These are phyloP conservation scores for Drosophila sulfurigaster DNA, from an alignment of 1,140 invertebrate genomes.

Conservation along the genomic window DNA sequence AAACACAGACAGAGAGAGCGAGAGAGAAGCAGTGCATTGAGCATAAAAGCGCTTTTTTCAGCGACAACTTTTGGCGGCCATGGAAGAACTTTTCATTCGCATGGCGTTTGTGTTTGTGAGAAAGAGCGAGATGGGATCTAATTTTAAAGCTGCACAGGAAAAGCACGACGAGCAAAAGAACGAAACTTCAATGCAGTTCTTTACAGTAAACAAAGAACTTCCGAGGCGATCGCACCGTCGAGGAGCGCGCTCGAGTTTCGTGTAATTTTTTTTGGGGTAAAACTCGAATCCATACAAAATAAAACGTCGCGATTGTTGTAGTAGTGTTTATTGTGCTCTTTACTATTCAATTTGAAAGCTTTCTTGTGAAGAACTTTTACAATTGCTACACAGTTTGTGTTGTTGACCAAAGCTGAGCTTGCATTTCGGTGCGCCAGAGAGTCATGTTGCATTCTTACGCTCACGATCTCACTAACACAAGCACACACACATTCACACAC, in stretches of 20 bases:
- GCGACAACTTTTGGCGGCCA: constrained; percentile 40
- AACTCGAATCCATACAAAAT: neutral
- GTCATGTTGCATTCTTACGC: constrained; percentile 15
- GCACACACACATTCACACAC: neutral
- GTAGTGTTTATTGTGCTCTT: constrained; percentile 1
- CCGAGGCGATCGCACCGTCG: constrained; percentile 67
- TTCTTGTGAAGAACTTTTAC: constrained; percentile 19
- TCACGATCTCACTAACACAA: neutral
- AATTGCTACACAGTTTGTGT: constrained; percentile 28
- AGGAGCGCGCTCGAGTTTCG: neutral
- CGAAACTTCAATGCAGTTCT: constrained; percentile 69
- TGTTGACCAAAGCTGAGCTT: constrained; percentile 47
- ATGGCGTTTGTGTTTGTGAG: constrained; percentile 33
- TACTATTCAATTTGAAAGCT: constrained; percentile 22
- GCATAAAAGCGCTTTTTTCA: constrained; percentile 63
- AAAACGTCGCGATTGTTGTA: constrained; percentile 1
- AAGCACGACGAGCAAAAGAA: constrained; percentile 57
- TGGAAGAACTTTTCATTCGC: constrained; percentile 48
- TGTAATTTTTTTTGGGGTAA: constrained; percentile 2
- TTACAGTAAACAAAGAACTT: constrained; percentile 80
- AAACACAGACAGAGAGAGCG: constrained; percentile 19
- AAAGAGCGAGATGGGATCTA: constrained; percentile 66
- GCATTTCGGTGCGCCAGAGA: constrained; percentile 25
- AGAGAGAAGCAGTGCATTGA: constrained; percentile 31
- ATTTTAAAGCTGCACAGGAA: constrained; percentile 72